Conservation (phyloP, 35 echinoderm and acorn worm genomes). For the Holothuria glaberrima region DNA sequence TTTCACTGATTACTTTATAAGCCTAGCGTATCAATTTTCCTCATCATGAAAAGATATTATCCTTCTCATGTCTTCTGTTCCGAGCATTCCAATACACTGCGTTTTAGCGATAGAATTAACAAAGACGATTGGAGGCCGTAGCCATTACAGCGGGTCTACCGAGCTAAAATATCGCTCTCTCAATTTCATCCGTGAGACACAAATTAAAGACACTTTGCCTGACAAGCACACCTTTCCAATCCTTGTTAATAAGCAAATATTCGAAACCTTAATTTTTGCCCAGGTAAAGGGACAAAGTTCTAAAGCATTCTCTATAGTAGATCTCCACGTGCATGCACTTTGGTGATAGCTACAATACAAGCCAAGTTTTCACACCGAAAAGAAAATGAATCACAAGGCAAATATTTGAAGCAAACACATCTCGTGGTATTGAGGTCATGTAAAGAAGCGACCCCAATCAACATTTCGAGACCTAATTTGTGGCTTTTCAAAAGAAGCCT, state of each 20-base stretch:
- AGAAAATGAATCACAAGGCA: constrained; percentile 60
- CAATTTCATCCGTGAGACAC: no score
- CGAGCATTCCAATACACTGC: no score
- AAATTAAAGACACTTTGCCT: background rate
- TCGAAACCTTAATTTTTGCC: background rate
- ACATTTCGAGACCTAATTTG: no score
- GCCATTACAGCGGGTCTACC: no score
- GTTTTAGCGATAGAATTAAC: no score
- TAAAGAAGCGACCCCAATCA: constrained; percentile 2
- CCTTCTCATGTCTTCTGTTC: no score
- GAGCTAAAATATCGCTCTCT: no score
- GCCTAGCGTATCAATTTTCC: no score
- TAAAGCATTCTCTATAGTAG: background rate
- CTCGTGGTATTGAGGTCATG: constrained; percentile 55
- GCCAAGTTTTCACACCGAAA: constrained; percentile 45
- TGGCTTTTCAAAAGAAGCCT: no score
- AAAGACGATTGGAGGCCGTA: no score
- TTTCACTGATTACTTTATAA: no score
- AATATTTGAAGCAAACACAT: constrained; percentile 65
- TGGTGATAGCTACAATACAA: constrained; percentile 56
- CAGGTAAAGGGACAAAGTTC: background rate
- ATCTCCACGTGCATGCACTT: constrained; percentile 33
- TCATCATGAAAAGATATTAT: no score
- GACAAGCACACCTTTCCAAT: background rate
- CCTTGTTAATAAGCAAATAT: constrained; percentile 9